These are phyloP conservation scores for Drosophila leonis DNA, from an alignment of 2,888 invertebrate species.

Conservation along the genomic window DNA sequence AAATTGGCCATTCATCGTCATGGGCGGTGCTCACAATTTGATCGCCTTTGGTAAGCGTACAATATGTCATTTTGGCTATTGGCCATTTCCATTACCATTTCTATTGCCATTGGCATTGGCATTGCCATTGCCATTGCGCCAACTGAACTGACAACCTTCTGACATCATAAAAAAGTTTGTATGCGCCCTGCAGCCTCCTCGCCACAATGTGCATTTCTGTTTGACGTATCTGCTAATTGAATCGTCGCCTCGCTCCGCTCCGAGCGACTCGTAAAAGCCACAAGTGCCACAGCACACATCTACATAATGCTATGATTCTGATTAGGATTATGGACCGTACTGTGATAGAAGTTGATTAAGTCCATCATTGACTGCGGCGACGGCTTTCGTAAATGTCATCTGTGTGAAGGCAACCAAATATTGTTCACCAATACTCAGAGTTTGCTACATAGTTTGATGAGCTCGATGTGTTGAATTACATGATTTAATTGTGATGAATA, in stretches of 20 bases:
- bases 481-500: background rate
- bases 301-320: conserved; percentile 17
- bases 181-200: conserved; percentile 14
- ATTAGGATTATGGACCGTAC: background rate
- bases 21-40: conserved; percentile 16
- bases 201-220: conserved; percentile 33
- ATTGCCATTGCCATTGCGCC: conserved; percentile 31
- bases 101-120: conserved; percentile 29
- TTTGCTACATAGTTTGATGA: background rate
- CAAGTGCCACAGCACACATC: conserved; percentile 27
- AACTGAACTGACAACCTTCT: conserved; percentile 38
- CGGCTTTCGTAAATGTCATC: background rate
- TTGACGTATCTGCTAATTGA: conserved; percentile 63
- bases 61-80: conserved; percentile 54
- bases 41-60: conserved; percentile 22
- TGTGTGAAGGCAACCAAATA: background rate
- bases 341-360: conserved; percentile 19
- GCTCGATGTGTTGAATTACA: background rate
- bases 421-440: background rate
- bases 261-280: conserved; percentile 22
- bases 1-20: conserved; percentile 32
- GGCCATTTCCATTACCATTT: conserved; percentile 50
- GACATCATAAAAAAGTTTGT: conserved; percentile 59
- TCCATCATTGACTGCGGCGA: conserved; percentile 8
- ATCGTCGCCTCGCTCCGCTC: conserved; percentile 43